phyloP scores from a whole-genome alignment of 1,140 invertebrate genomes.

The Pseudachorutes palmiensis region DNA sequence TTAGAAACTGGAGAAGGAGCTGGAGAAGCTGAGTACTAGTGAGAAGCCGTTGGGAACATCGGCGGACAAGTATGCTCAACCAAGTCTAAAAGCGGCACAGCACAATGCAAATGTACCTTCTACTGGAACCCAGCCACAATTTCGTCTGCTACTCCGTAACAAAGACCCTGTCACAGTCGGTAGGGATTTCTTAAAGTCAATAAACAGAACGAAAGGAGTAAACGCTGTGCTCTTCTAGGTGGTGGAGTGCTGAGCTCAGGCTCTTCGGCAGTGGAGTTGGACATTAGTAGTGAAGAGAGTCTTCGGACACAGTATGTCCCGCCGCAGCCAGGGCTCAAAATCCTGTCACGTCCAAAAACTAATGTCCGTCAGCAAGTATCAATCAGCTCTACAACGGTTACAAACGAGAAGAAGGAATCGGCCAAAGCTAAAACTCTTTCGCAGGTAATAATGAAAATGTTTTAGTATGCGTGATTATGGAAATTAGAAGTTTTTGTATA shows the following conservation, averaged over 20 bases:
- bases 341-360: conserved; percentile 62
- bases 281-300: conserved; percentile 41
- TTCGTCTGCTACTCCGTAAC: background rate
- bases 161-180: background rate
- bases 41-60: conserved; percentile 3
- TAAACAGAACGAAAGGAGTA: background rate
- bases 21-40: conserved; percentile 29
- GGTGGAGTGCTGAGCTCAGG: too few species aligned
- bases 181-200: background rate
- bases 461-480: too few species aligned
- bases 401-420: conserved; percentile 2
- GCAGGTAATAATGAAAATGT: too few species aligned
- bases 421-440: conserved; percentile 66
- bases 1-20: conserved; percentile 42
- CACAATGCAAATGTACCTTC: background rate
- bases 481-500: too few species aligned
- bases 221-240: background rate
- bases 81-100: background rate
- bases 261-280: conserved; percentile 26
- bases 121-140: background rate
- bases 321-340: conserved; percentile 69
- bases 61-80: background rate
- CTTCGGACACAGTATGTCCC: conserved; percentile 51
- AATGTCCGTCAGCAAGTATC: background rate
- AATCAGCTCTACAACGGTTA: conserved; percentile 24